Conservation (phyloP, 2,797 vertebrate species). For the Morus bassanus region DNA sequence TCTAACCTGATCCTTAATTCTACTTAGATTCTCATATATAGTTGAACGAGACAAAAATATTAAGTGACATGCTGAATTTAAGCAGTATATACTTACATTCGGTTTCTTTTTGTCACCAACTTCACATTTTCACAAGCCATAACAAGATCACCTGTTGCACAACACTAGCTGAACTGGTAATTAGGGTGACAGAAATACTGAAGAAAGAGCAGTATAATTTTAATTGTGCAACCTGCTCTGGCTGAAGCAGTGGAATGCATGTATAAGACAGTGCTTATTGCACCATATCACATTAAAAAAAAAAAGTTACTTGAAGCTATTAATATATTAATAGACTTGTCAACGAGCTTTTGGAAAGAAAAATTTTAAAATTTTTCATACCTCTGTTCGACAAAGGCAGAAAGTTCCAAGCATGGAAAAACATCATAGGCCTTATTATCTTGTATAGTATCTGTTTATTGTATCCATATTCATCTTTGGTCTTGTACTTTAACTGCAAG, state of each 20-base stretch:
- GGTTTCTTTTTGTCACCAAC: background rate
- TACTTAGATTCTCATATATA: background rate
- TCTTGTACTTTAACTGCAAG: background rate
- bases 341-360: background rate
- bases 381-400: background rate
- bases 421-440: background rate
- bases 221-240: background rate
- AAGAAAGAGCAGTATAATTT: background rate
- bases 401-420: background rate
- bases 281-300: background rate
- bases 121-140: background rate
- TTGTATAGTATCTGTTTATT: background rate
- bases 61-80: background rate
- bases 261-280: background rate
- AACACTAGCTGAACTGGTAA: background rate
- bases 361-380: background rate
- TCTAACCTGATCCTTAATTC: background rate
- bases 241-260: background rate
- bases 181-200: background rate
- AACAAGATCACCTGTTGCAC: background rate
- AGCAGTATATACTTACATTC: background rate
- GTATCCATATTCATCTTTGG: background rate
- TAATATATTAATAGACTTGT: background rate
- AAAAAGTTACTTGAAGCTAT: background rate
- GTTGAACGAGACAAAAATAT: background rate